These are phyloP conservation scores for Pristionchus exspectatus DNA, from an alignment of 2,888 invertebrate species.

Conservation along the genomic window DNA sequence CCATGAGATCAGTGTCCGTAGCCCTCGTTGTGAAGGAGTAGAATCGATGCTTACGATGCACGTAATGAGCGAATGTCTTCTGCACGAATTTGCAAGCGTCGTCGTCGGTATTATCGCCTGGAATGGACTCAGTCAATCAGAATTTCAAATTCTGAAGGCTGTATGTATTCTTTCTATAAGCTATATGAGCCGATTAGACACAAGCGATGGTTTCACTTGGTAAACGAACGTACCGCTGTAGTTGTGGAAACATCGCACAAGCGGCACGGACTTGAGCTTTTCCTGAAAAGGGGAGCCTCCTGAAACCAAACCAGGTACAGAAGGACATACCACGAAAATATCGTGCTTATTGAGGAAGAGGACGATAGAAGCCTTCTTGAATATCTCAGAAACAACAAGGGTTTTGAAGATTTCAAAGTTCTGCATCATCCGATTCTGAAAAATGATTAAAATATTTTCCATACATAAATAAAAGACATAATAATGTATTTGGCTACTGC, in stretches of 20 bases:
- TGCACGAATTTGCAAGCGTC: conserved; percentile 52
- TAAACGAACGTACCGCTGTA: conserved; percentile 77
- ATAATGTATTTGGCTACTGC: too few species aligned
- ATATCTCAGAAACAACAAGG: conserved; percentile 78
- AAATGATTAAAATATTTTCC: conserved; percentile 35
- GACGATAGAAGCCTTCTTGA: conserved; percentile 79
- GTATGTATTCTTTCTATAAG: too few species aligned
- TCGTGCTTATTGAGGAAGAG: conserved; percentile 77
- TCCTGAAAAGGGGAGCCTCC: conserved; percentile 70
- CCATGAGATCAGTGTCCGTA: conserved; percentile 79
- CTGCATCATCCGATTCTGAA: conserved; percentile 78
- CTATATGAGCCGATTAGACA: neutral
- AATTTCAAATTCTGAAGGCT: conserved; percentile 62
- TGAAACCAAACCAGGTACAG: neutral
- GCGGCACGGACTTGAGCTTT: conserved; percentile 64
- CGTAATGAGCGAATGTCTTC: conserved; percentile 39
- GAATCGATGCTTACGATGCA: conserved; percentile 59
- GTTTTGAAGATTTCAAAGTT: conserved; percentile 75
- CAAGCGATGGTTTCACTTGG: neutral
- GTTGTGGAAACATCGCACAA: conserved; percentile 79
- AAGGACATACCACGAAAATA: conserved; percentile 76
- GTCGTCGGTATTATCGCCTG: conserved; percentile 65
- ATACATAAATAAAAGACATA: too few species aligned
- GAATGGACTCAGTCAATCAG: conserved; percentile 58
- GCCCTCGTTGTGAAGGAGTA: conserved; percentile 77